Conservation (phyloP, 2,113 vertebrate species). For the Grammatotria lemairii region DNA sequence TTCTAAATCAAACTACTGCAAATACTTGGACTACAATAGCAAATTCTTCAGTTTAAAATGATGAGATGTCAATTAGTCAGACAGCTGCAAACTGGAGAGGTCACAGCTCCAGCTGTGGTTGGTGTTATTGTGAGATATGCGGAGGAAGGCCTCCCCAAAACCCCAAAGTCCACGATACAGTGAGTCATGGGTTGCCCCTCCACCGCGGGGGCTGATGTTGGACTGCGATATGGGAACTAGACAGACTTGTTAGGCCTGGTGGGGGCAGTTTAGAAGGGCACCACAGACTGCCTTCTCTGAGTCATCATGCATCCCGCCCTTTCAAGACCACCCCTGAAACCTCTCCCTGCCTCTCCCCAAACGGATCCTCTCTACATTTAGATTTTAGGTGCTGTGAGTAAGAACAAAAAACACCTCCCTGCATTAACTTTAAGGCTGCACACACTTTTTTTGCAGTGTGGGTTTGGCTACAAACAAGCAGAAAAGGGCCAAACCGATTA, state of each 20-base stretch:
- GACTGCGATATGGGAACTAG: slow-evolving; percentile 21
- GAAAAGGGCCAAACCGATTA: background rate
- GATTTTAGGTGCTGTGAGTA: background rate
- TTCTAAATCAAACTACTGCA: background rate
- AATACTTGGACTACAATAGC: background rate
- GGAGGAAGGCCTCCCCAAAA: slow-evolving; percentile 23
- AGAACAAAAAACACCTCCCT: background rate
- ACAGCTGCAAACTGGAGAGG: background rate
- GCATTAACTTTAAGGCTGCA: background rate
- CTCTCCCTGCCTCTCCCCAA: background rate
- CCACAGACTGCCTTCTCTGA: slow-evolving; percentile 22
- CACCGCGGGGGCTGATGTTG: slow-evolving; percentile 15
- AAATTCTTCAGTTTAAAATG: background rate
- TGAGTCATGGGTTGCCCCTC: slow-evolving; percentile 57
- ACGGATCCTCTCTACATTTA: background rate
- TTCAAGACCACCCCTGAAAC: slow-evolving; percentile 8
- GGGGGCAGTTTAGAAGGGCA: slow-evolving; percentile 7
- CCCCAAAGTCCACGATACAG: background rate
- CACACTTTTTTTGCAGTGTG: background rate
- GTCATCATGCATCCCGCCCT: slow-evolving; percentile 26
- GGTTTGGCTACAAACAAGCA: background rate
- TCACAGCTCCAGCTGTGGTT: slow-evolving; percentile 37
- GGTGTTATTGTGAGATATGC: slow-evolving; percentile 30
- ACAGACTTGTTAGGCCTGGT: background rate
- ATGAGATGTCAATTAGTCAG: slow-evolving; percentile 5